Evolutionary conservation across 2,888 invertebrate species (phyloP).

Genomic region (Venustoraphidia nigricollis): DNA sequence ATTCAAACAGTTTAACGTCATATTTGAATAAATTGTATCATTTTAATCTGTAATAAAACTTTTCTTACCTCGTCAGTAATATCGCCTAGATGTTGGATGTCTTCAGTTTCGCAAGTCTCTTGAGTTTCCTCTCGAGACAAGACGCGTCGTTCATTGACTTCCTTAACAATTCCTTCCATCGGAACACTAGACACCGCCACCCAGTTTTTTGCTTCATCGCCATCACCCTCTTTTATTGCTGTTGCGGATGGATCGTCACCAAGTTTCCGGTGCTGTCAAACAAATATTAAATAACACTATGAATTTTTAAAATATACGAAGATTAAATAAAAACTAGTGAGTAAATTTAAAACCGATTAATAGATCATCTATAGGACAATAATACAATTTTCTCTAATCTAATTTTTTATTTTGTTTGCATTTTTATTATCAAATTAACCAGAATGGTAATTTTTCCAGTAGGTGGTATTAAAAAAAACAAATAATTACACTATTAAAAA

Average conservation of each 20-base stretch:
- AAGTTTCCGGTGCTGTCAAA: slow-evolving; percentile 22
- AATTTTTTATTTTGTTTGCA: no score
- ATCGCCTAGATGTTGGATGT: slow-evolving; percentile 67
- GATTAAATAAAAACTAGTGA: no score
- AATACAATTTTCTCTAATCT: no score
- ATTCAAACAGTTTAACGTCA: no score
- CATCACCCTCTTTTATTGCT: slow-evolving; percentile 8
- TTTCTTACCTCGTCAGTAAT: slow-evolving; percentile 70
- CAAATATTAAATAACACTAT: not conserved
- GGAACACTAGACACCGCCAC: slow-evolving; percentile 43
- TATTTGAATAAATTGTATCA: no score
- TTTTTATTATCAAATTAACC: no score
- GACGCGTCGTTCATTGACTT: slow-evolving; percentile 64
- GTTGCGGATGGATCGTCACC: slow-evolving; percentile 21
- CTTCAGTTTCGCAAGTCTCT: slow-evolving; percentile 69
- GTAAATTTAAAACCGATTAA: no score
- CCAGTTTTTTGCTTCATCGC: slow-evolving; percentile 31
- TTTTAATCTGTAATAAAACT: no score
- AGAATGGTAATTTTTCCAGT: not conserved
- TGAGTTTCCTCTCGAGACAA: slow-evolving; percentile 72
- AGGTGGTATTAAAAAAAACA: not conserved
- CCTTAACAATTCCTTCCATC: slow-evolving; percentile 60
- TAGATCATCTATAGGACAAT: no score
- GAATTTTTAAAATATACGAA: no score
- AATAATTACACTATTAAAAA: no score